phyloP scores from a whole-genome alignment of 2,888 invertebrate species.

The Meteorus colon region DNA sequence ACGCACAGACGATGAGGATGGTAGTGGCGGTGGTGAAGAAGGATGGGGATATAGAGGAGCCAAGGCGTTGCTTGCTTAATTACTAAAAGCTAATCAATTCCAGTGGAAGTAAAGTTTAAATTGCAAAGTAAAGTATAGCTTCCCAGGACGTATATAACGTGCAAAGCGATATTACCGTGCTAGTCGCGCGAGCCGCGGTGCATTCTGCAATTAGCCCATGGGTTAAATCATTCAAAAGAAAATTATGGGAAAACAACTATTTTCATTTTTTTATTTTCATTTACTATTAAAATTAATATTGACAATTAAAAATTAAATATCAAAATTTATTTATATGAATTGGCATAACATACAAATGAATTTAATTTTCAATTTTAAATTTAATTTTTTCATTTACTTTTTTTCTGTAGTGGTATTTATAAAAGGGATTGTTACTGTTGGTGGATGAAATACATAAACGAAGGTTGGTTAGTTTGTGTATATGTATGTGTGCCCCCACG shows the following conservation, averaged over 20 bases:
- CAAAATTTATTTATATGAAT: no score
- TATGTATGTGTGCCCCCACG: background rate
- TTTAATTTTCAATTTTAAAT: background rate
- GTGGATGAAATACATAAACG: background rate
- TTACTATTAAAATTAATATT: background rate
- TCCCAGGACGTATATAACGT: constrained; percentile 61
- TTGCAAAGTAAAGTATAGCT: constrained; percentile 74
- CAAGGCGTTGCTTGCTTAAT: constrained; percentile 73
- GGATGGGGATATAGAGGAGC: constrained; percentile 53
- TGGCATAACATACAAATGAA: background rate
- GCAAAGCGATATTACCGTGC: constrained; percentile 57
- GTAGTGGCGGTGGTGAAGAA: constrained; percentile 41
- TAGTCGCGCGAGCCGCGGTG: constrained; percentile 57
- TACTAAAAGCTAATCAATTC: constrained; percentile 74
- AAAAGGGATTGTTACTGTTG: background rate
- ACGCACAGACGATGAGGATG: constrained; percentile 17
- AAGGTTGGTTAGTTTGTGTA: background rate
- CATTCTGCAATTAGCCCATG: constrained; percentile 72
- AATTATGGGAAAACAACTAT: constrained; percentile 66
- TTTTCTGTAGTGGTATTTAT: background rate
- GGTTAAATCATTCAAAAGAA: constrained; percentile 72
- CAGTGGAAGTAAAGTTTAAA: constrained; percentile 74
- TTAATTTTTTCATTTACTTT: background rate
- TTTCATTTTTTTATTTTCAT: background rate
- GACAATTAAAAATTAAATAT: background rate